A percentile compares a stretch with the other conserved stretches of the same genome.
phyloP scores from a whole-genome alignment of 2,888 invertebrate genomes.

The Prostheceraeus crozeri region DNA sequence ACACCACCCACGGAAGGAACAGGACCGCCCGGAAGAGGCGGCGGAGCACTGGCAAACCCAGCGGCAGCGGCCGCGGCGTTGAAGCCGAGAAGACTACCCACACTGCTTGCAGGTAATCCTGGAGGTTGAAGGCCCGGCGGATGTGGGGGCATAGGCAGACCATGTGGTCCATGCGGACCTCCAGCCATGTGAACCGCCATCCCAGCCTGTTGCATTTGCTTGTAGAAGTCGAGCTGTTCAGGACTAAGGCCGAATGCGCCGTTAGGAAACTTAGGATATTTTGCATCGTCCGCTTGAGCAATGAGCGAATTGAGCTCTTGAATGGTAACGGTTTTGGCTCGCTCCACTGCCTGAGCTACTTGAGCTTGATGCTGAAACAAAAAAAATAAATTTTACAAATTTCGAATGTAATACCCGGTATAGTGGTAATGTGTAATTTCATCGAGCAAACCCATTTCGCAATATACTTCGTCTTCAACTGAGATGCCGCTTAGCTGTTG shows the following conservation, averaged over 20 bases:
- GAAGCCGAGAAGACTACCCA: conserved; percentile 24
- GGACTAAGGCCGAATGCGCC: conserved; percentile 32
- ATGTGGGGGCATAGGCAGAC: conserved; percentile 52
- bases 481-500: no score
- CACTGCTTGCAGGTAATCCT: conserved; percentile 30
- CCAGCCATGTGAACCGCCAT: conserved; percentile 34
- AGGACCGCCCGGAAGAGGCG: no score
- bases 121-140: conserved; percentile 52
- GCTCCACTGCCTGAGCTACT: conserved; percentile 80
- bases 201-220: no score
- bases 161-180: conserved; percentile 24
- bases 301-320: conserved; percentile 90
- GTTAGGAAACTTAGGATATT: conserved; percentile 37
- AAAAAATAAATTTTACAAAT: conserved; percentile 33
- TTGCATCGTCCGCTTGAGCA: conserved; percentile 60
- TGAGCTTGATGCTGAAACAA: conserved; percentile 77
- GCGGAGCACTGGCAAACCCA: conserved; percentile 31
- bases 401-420: no score
- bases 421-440: no score
- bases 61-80: conserved; percentile 35
- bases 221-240: conserved; percentile 37
- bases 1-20: conserved; percentile 16
- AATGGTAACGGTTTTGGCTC: conserved; percentile 72
- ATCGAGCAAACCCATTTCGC: no score
- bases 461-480: no score